phyloP scores from a whole-genome alignment of 2,888 invertebrate genomes.

The Muscina levida region DNA sequence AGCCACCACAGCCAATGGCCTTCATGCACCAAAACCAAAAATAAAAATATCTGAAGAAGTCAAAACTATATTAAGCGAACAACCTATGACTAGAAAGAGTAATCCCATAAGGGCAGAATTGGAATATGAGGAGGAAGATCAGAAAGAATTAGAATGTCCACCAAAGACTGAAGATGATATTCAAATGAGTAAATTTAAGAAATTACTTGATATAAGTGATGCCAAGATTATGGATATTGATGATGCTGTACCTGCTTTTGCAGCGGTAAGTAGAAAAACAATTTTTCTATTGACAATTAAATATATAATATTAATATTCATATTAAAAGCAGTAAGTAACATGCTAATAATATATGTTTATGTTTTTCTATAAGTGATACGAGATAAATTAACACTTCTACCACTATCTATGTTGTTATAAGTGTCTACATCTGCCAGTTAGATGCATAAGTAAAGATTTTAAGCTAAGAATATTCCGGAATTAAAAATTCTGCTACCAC shows the following conservation, averaged over 20 bases:
- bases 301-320: no score
- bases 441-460: no score
- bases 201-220: constrained; percentile 43
- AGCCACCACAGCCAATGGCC: not conserved
- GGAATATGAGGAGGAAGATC: not conserved
- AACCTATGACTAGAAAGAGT: not conserved
- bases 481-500: no score
- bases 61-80: constrained; percentile 12
- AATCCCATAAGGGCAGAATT: not conserved
- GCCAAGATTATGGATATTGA: constrained; percentile 58
- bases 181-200: not conserved
- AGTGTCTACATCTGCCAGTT: no score
- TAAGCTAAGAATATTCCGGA: no score
- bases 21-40: constrained; percentile 7
- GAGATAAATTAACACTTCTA: no score
- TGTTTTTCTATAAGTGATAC: no score
- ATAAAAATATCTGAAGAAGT: constrained; percentile 27
- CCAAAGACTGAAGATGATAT: not conserved
- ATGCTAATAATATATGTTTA: no score
- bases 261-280: constrained; percentile 70
- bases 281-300: no score
- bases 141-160: not conserved
- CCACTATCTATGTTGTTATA: no score
- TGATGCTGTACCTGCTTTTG: constrained; percentile 74
- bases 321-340: no score